Evolutionary conservation across 2,113 vertebrate species (phyloP).

Genomic region (Ptyas mucosa): DNA sequence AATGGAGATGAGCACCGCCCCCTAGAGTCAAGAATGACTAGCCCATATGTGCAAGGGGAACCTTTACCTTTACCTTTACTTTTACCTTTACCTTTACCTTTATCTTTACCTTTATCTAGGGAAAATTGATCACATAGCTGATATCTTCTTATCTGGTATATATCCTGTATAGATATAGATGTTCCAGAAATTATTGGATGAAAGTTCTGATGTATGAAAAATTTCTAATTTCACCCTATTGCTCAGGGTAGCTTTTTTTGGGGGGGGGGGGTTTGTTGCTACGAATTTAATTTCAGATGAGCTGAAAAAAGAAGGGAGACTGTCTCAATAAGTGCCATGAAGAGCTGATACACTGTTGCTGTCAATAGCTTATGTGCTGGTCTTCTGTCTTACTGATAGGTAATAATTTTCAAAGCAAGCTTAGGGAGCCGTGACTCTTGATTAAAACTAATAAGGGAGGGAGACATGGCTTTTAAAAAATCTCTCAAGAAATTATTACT

Average conservation of each 20-base stretch:
- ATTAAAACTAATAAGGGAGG: conserved; percentile 69
- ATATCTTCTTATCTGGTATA: not conserved
- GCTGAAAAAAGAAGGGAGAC: conserved; percentile 3
- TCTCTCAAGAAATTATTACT: conserved; percentile 62
- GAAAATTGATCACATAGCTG: not conserved
- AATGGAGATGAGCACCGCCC: too few relatives aligned
- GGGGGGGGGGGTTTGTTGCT: not conserved
- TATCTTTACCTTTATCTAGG: not conserved
- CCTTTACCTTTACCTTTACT: not conserved
- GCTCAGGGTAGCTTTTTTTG: not conserved
- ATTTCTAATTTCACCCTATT: not conserved
- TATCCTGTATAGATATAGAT: not conserved
- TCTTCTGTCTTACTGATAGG: conserved; percentile 72
- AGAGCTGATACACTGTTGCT: conserved; percentile 51
- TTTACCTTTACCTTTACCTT: not conserved
- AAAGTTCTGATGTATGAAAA: not conserved
- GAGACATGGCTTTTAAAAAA: conserved; percentile 65
- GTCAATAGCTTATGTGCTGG: conserved; percentile 67
- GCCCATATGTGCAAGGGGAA: too few relatives aligned
- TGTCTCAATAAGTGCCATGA: conserved; percentile 27
- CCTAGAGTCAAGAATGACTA: too few relatives aligned
- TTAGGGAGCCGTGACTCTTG: conserved; percentile 67
- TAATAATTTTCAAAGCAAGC: conserved; percentile 72
- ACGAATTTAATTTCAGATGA: conserved; percentile 41
- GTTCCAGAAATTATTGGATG: not conserved